A percentile compares a stretch with the other conserved stretches of the same genome.
phyloP scores from a whole-genome alignment of 2,888 invertebrate genomes.

The Eupithecia pulchellata region DNA sequence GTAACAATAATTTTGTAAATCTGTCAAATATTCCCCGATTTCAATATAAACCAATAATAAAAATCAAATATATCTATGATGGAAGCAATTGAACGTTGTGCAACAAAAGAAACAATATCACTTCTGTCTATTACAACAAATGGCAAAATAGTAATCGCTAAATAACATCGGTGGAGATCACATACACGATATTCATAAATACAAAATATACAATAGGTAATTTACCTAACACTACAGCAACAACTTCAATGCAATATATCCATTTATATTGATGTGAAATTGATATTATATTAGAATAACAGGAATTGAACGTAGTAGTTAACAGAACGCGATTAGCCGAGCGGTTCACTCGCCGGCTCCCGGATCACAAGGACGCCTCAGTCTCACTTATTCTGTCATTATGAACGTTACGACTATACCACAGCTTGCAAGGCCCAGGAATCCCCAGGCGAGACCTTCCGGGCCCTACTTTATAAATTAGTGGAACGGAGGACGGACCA shows the following conservation, averaged over 20 bases:
- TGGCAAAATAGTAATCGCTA: conserved; percentile 83
- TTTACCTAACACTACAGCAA: conserved; percentile 75
- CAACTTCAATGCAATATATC: conserved; percentile 83
- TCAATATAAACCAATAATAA: conserved; percentile 65
- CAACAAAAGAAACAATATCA: conserved; percentile 63
- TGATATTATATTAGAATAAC: conserved; percentile 72
- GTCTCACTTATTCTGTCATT: conserved; percentile 85
- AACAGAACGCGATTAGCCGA: conserved; percentile 68
- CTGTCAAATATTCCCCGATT: conserved; percentile 73
- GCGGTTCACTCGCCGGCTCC: conserved; percentile 51
- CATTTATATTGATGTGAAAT: conserved; percentile 81
- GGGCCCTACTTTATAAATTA: conserved; percentile 30
- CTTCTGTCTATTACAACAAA: conserved; percentile 76
- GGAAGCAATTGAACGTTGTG: conserved; percentile 79
- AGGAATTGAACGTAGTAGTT: conserved; percentile 77
- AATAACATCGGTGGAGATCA: conserved; percentile 86
- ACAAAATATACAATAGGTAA: conserved; percentile 82
- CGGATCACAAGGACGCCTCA: conserved; percentile 80
- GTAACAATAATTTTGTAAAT: conserved; percentile 46
- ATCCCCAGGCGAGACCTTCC: background rate
- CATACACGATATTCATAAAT: conserved; percentile 83
- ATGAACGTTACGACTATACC: conserved; percentile 77
- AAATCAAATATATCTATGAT: conserved; percentile 72
- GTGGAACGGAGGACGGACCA: conserved; percentile 33
- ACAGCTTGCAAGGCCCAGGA: conserved; percentile 64